Evolutionary conservation across 2,888 invertebrate species (phyloP).

Genomic region (Volucella zonaria): DNA sequence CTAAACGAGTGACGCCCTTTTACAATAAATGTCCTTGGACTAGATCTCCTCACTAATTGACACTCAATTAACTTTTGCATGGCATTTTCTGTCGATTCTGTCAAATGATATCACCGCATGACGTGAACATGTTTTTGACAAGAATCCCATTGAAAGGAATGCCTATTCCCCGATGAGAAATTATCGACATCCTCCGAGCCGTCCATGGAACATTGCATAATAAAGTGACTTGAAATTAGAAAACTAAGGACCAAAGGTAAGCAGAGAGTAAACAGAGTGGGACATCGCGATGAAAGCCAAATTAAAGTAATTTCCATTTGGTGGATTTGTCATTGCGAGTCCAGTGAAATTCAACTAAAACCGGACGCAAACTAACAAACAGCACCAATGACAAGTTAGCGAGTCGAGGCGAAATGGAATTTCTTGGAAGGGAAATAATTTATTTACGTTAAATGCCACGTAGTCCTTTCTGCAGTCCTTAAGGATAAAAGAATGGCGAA

Average conservation of each 20-base stretch:
- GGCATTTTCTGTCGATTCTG: neutral
- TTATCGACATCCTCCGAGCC: slow-evolving; percentile 9
- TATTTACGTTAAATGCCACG: slow-evolving; percentile 43
- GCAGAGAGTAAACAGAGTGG: neutral
- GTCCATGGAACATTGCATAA: slow-evolving; percentile 32
- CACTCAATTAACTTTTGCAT: neutral
- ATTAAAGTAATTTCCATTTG: slow-evolving; percentile 47
- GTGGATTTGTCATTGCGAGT: slow-evolving; percentile 37
- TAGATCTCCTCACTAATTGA: slow-evolving; percentile 22
- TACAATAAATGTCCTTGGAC: neutral
- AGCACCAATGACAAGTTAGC: neutral
- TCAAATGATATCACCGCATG: slow-evolving; percentile 6
- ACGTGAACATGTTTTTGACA: too few species aligned
- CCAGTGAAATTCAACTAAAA: slow-evolving; percentile 17
- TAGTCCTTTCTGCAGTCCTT: slow-evolving; percentile 26
- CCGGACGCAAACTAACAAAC: neutral
- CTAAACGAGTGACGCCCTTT: too few species aligned
- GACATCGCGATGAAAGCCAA: slow-evolving; percentile 39
- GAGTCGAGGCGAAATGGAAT: neutral
- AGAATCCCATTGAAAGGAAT: neutral
- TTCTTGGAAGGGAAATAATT: slow-evolving; percentile 31
- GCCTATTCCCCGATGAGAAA: neutral
- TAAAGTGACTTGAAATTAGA: neutral
- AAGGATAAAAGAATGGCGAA: slow-evolving; percentile 26
- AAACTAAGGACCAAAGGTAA: neutral